Conservation (phyloP, 2,888 invertebrate genomes). For the Calliscelio sp. region DNA sequence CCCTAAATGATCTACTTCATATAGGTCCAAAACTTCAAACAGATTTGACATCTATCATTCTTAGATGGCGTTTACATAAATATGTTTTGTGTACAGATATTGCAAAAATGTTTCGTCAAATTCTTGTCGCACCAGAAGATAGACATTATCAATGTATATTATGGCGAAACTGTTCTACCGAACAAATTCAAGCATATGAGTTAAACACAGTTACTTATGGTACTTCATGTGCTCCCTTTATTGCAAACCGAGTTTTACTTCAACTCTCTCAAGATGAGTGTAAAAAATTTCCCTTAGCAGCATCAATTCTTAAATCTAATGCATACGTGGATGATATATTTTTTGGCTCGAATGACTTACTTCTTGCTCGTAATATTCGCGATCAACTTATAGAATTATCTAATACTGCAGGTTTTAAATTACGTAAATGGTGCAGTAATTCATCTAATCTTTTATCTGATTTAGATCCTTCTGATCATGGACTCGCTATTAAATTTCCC, state of each 20-base stretch:
- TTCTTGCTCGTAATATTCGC: not conserved
- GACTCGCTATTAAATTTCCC: conserved; percentile 20
- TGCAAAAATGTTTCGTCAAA: conserved; percentile 78
- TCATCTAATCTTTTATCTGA: conserved; percentile 2
- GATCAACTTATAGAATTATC: conserved; percentile 38
- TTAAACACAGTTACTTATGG: conserved; percentile 17
- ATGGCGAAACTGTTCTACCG: conserved; percentile 69
- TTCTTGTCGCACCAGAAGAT: conserved; percentile 57
- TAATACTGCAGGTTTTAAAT: conserved; percentile 2
- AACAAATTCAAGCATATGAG: not conserved
- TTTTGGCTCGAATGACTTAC: conserved; percentile 28
- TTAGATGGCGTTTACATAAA: conserved; percentile 16
- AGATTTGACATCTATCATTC: conserved; percentile 3
- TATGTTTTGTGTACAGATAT: conserved; percentile 76
- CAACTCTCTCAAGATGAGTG: no score
- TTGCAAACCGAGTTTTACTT: no score
- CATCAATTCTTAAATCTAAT: conserved; percentile 1
- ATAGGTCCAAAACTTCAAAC: conserved; percentile 30
- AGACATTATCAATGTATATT: conserved; percentile 76
- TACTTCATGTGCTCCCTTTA: conserved; percentile 14
- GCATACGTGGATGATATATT: conserved; percentile 52
- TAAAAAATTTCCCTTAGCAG: conserved; percentile 9
- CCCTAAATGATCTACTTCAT: no score
- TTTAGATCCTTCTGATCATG: conserved; percentile 21
- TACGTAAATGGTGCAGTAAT: conserved; percentile 50